Evolutionary conservation across 1,140 invertebrate species (phyloP), one percentile per base, ranked within the genome.

Genomic region (Tetranychus cinnabarinus): DNA sequence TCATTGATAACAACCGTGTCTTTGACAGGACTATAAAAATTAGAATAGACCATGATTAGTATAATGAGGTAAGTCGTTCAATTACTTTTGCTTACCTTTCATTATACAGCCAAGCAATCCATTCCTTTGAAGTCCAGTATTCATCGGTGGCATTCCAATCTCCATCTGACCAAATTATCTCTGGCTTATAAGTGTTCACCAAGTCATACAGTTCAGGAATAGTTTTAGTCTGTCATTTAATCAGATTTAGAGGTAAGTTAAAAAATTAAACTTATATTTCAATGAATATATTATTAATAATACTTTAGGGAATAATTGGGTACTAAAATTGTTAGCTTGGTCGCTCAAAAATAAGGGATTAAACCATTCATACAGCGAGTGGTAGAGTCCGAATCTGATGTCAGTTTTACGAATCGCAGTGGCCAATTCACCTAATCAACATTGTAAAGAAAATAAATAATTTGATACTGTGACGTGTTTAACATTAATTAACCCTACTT

Each of bases 91-190:
- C 5, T 42, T 42, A 42, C 39, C 34, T 47, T 7, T 90, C 82
- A 71, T 95, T 97, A 67, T 92, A 97, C 0, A 97, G 74, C 88
- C 90, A 97, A 8, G 90, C 82, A 2, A 97, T 73, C 66, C 78
- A 79, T 45, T 73, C 69, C 39, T 69, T 77, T 1, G 70, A 70
- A 48, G 73, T 74, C 78, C 78, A 97, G 68, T 96, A 97, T 1
- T 76, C 75, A 66, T 84, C 81, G 1, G 77, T 67, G 1, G 83
- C 81, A 69, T 88, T 85, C 84, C 85, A 87, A 65, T 88, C 85
- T 0, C 60, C 65, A 65, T 67, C 67, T 0, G 88, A 87, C 92
- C 92, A 97, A 34, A 97, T 72, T 0, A 97, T 73, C 58, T 90
- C 86, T 0, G 92, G 91, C 63, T 84, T 71, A 70, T 96, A 97